Base-by-base conservation (phyloP, 2,797 vertebrate species). In the Ctenochaetus hawaiiensis region DNA sequence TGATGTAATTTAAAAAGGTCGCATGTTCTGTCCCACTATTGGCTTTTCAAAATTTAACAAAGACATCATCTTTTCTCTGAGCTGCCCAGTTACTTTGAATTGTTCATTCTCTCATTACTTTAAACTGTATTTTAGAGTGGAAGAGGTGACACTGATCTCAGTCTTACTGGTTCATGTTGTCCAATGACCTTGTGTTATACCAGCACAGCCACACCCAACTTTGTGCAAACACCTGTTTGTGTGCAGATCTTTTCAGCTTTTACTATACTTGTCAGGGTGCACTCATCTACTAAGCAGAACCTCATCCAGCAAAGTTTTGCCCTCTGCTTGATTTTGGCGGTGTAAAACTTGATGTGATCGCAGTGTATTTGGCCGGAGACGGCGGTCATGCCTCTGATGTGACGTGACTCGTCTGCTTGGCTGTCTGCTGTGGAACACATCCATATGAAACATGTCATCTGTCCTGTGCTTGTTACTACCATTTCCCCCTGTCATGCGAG, bases 381-480 rank as follows among this genome's bases (percentile, higher is more conserved):
- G 1, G 22, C 16, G 65, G 75, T 76, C 62, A 72, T 78, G 84
- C 78, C 82, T 71, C 62, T 67, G 54, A 76, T 67, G 82, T 78
- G 85, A 86, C 64, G 59, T 78, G 86, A 78, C 75, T 72, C 8
- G 73, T 77, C 78, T 81, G 75, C 67, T 78, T 84, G 80, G 77
- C 88, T 18, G 63, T 81, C 53, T 13, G 37, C 71, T 43, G 81
- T 82, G 85, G 80, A 88, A 89, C 85, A 80, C 69, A 79, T 82
- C 72, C 84, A 84, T 80, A 80, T 82, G 77, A 90, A 89, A 88
- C 79, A 86, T 90, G 88, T 93, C 89, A 81, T 91, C 79, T 82
- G 78, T 83, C 82, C 76, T 65, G 67, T 44, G 80, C 74, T 87
- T 67, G 80, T 85, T 78, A 74, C 81, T 78, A 83, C 81, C 80